A percentile compares a stretch with the other conserved stretches of the same genome.
These are phyloP conservation scores for Scaptodrosophila lebanonensis DNA, from an alignment of 1,140 invertebrate species.

Conservation along the genomic window DNA sequence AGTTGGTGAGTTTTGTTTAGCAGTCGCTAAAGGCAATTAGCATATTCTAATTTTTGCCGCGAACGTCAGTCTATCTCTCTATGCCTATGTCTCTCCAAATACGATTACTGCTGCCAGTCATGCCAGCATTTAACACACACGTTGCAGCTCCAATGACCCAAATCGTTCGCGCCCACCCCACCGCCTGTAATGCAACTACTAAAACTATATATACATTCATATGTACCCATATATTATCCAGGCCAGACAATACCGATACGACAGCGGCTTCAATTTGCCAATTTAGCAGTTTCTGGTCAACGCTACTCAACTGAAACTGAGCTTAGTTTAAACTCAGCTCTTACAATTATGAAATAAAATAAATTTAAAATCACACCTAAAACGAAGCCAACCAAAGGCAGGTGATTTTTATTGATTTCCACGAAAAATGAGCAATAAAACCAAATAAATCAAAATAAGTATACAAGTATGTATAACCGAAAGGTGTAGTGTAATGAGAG, in stretches of 20 bases:
- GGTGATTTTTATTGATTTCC: conserved; percentile 63
- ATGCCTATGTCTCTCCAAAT: too few relatives aligned
- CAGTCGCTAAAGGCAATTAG: conserved; percentile 49
- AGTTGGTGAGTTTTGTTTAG: background rate
- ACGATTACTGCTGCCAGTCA: too few relatives aligned
- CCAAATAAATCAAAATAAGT: conserved; percentile 33
- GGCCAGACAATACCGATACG: conserved; percentile 11
- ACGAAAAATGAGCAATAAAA: conserved; percentile 37
- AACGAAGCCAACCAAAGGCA: background rate
- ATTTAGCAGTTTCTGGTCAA: conserved; percentile 28
- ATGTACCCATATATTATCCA: conserved; percentile 52
- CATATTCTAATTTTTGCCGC: conserved; percentile 61
- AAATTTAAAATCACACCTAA: background rate
- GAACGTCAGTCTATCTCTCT: too few relatives aligned
- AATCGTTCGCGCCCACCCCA: conserved; percentile 8
- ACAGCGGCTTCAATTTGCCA: conserved; percentile 44
- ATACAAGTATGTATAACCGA: conserved; percentile 42
- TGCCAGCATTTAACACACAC: too few relatives aligned
- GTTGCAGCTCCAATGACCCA: conserved; percentile 56
- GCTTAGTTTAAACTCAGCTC: conserved; percentile 37
- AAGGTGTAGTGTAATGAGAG: conserved; percentile 27
- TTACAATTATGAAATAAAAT: conserved; percentile 33
- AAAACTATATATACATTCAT: conserved; percentile 5
- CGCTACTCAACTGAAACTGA: conserved; percentile 55
- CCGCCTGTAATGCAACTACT: background rate